Conservation (phyloP, 2,113 vertebrate species). For the Trochalopteron elliotii region DNA sequence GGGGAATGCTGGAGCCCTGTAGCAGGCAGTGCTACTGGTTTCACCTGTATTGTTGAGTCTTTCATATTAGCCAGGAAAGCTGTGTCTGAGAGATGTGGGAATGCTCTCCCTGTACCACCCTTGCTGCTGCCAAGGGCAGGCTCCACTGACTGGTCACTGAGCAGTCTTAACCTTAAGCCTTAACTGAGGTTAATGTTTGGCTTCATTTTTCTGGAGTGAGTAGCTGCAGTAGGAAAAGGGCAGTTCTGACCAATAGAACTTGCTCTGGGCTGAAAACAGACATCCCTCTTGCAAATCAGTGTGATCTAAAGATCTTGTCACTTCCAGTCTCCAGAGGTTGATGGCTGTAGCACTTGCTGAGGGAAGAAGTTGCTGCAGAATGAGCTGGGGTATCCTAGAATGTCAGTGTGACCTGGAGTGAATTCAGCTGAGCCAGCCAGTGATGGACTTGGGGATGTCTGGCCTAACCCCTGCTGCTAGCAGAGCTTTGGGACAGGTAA, state of each 20-base stretch:
- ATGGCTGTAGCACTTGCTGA: not conserved
- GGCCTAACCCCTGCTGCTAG: not conserved
- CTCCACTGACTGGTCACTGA: not conserved
- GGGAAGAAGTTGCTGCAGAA: not conserved
- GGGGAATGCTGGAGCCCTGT: not conserved
- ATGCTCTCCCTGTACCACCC: accelerated
- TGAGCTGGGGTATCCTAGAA: not conserved
- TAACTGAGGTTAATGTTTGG: not conserved
- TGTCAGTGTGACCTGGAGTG: not conserved
- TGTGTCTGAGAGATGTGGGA: not conserved
- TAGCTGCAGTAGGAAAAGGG: not conserved
- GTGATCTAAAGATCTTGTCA: not conserved
- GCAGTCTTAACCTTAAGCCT: not conserved
- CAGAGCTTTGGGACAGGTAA: not conserved
- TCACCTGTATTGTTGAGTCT: conserved; percentile 4
- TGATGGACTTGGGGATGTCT: not conserved
- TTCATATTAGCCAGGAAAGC: not conserved
- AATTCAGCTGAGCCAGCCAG: not conserved
- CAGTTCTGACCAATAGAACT: not conserved
- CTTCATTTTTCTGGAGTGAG: not conserved
- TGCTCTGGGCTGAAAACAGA: not conserved
- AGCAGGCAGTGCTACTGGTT: conserved; percentile 24
- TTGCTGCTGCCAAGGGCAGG: not conserved
- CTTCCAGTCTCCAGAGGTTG: not conserved
- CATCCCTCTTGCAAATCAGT: not conserved